Evolutionary conservation across 2,888 invertebrate species (phyloP), one percentile per base, ranked within the genome.

Genomic region (Agrochola lota): DNA sequence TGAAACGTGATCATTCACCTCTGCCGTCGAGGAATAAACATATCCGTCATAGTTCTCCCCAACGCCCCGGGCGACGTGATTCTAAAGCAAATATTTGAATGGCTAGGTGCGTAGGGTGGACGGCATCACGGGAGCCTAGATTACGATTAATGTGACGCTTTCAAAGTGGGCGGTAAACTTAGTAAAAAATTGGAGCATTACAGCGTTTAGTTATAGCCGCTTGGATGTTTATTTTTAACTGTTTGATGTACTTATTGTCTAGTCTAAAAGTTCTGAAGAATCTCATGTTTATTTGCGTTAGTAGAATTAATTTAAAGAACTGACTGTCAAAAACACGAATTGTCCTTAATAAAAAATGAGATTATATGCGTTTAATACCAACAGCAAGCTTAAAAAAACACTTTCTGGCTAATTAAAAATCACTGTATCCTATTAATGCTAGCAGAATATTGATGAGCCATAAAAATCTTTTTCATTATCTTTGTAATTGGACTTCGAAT

Each of bases 1-100:
- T 92, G 92, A 92, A 93, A 95, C 96, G 96, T 96, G 96, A 95
- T 95, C 94, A 93, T 95, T 94, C 93, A 93, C 91, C 88, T 86
- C 88, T 86, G 85, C 90, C 91, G 90, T 89, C 83, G 91, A 91
- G 91, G 88, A 90, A 94, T 93, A 94, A 94, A 94, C 92, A 93
- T 91, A 93, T 93, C 91, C 89, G 91, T 94, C 93, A 94, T 90
- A 90, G 88, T 84, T 90, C 85, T 79, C 76, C 84, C 84, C 69
- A 72, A 35, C 64, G 81, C 82, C 77, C 69, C 23, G 71, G 74
- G 81, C 83, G 70, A 85, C 88, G 89, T 90, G 89, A 91, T 92
- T 88, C 85, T 84, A 90, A 92, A 90, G 86, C 91, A 91, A 92
- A 92, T 89, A 87, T 91, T 91, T 89, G 89, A 81, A 80, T 78